Evolutionary conservation across 37 sponge, comb jelly and placozoan genomes (phyloP), one percentile per base, ranked within the genome.

Genomic region (Cliona cf. orientalis): DNA sequence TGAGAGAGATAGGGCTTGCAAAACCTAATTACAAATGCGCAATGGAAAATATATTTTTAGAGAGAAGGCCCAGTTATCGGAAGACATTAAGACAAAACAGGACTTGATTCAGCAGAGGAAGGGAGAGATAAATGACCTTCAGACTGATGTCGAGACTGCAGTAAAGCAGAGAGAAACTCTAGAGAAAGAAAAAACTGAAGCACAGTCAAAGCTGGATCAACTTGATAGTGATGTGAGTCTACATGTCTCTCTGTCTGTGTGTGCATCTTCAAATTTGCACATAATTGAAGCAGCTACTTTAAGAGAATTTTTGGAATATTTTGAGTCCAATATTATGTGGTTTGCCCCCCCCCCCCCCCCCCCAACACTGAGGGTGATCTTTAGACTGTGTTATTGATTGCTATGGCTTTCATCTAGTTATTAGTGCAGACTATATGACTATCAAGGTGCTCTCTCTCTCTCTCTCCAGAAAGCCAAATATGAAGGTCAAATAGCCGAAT

Each of bases 111-210:
- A 69, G 42, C 44, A 68, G 53, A 1, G 84, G 40, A 75, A 76
- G 66, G 71, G 26, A 3, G 89, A 88, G 68, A 44, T 80, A 7
- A 69, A 80, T 42, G 75, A 55, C 4, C 65, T 81, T 5, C 87
- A 91, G 55, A 58, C 40, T 40, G 84, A 87, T 35, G 37, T 70
- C 0, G 77, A 72, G 17, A 0, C 35, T 3, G 42, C 38, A 17
- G 39, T 43, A 0, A 25, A 56, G 36, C 74, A 81, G 70, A 64
- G 74, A 44, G 80, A 88, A 55, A 38, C 66, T 33, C 76, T 88
- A 46, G 89, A 92, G 77, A 79, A 44, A 59, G 90, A 83, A 59
- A 93, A 86, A 64, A 32, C 6, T 21, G 74, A 76, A 11, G 82
- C 79, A 23, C 77, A 83, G 55, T 55, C 46, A 5, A 26, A 78